These are phyloP conservation scores for Philereme transversata DNA, from an alignment of 2,888 invertebrate species.

Conservation along the genomic window DNA sequence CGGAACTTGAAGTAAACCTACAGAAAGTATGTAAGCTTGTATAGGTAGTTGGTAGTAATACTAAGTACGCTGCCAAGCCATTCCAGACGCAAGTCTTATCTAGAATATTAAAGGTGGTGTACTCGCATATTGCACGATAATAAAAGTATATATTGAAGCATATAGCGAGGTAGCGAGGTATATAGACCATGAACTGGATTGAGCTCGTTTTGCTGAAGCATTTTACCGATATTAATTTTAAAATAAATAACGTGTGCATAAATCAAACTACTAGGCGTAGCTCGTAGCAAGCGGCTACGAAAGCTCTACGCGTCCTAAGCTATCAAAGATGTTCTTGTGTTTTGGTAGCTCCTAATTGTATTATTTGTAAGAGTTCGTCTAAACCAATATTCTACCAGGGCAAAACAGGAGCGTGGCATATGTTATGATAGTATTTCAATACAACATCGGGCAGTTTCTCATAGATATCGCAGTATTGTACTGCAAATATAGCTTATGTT, in stretches of 20 bases:
- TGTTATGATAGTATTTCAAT: neutral
- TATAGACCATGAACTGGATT: slow-evolving; percentile 25
- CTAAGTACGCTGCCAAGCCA: slow-evolving; percentile 13
- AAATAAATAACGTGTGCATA: slow-evolving; percentile 12
- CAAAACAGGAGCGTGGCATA: too few relatives aligned
- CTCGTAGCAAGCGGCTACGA: slow-evolving; percentile 24
- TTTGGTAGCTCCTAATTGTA: neutral
- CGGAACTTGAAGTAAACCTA: slow-evolving; percentile 17
- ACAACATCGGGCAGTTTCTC: slow-evolving; percentile 1
- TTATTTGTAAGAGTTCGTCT: neutral
- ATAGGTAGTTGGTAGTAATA: slow-evolving; percentile 16
- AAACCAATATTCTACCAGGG: too few relatives aligned
- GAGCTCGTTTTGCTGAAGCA: slow-evolving; percentile 7
- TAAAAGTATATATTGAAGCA: slow-evolving; percentile 27
- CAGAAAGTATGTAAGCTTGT: slow-evolving; percentile 16
- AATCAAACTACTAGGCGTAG: slow-evolving; percentile 20
- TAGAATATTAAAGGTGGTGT: slow-evolving; percentile 25
- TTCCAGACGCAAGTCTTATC: slow-evolving; percentile 19
- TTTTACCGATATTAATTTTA: slow-evolving; percentile 16
- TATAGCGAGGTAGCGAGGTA: slow-evolving; percentile 23
- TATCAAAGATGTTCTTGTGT: slow-evolving; percentile 6
- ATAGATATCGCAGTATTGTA: neutral
- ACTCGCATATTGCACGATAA: slow-evolving; percentile 15
- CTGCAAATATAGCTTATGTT: neutral
- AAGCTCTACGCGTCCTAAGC: slow-evolving; percentile 20